Conservation (phyloP, 2,797 vertebrate genomes). For the Psittacula echo region DNA sequence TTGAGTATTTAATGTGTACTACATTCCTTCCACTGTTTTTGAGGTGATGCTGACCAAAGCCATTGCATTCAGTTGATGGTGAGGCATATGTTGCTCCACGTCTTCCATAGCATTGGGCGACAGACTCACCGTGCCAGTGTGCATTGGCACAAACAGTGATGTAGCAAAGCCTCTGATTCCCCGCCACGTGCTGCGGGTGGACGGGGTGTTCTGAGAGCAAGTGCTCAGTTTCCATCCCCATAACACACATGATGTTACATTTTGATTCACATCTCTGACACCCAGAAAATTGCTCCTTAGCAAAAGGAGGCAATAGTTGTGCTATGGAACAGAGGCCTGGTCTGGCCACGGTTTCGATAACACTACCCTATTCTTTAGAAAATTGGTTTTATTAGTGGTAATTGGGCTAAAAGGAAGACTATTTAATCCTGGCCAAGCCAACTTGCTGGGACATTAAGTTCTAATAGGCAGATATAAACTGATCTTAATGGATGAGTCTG, state of each 20-base stretch:
- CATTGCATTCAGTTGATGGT: background rate
- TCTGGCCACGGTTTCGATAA: background rate
- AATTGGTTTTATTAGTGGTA: constrained; percentile 58
- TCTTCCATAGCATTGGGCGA: rapidly evolving
- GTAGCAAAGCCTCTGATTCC: background rate
- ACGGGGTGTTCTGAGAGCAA: background rate
- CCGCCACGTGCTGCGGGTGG: background rate
- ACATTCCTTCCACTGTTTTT: too few species aligned
- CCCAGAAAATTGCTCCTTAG: background rate
- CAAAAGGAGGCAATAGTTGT: background rate
- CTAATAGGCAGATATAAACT: constrained; percentile 42
- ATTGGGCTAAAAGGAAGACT: constrained; percentile 41
- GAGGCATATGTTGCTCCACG: rapidly evolving
- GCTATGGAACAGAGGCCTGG: background rate
- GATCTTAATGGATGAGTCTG: constrained; percentile 46
- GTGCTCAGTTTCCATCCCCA: background rate
- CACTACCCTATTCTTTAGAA: constrained; percentile 43
- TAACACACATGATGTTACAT: background rate
- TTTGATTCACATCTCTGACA: constrained; percentile 24
- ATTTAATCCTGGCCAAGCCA: constrained; percentile 41
- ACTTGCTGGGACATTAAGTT: constrained; percentile 59
- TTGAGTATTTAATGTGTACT: background rate
- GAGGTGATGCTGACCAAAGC: background rate
- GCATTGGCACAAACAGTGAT: background rate
- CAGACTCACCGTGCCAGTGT: rapidly evolving